These are phyloP conservation scores for Lemur catta DNA, from an alignment of 2,797 vertebrate genomes.

Conservation along the genomic window DNA sequence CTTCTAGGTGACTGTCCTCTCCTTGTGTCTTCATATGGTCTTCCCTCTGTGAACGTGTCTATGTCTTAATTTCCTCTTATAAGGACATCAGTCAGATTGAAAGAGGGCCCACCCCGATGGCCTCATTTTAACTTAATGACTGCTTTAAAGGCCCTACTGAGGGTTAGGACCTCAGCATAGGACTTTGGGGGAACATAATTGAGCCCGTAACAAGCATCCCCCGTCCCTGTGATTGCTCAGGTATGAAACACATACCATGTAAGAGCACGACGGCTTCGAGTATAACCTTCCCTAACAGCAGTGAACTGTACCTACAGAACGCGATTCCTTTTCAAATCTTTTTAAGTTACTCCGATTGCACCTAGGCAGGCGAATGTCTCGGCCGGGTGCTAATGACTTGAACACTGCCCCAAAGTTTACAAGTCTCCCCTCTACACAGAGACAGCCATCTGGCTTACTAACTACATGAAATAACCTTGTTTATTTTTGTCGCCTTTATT, in stretches of 20 bases:
- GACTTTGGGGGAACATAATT: background rate
- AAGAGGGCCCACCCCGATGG: background rate
- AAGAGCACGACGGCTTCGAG: background rate
- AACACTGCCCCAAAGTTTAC: background rate
- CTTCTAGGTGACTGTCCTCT: background rate
- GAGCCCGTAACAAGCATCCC: background rate
- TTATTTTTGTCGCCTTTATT: background rate
- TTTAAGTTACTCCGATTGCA: background rate
- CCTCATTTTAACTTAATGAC: background rate
- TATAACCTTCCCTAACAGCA: background rate
- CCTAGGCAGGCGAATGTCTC: background rate
- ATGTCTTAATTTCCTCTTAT: background rate
- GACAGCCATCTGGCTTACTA: background rate
- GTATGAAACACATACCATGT: background rate
- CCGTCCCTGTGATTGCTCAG: background rate
- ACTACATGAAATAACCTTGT: background rate
- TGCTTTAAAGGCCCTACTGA: background rate
- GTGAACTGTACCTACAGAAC: background rate
- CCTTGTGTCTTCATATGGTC: fast-evolving
- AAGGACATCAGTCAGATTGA: background rate
- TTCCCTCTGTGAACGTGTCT: background rate
- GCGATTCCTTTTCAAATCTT: background rate
- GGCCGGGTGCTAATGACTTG: background rate
- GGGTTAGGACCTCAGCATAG: background rate
- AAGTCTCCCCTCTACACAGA: no score